Conservation (phyloP, 1,140 invertebrate species). For the Pentalonia nigronervosa region DNA sequence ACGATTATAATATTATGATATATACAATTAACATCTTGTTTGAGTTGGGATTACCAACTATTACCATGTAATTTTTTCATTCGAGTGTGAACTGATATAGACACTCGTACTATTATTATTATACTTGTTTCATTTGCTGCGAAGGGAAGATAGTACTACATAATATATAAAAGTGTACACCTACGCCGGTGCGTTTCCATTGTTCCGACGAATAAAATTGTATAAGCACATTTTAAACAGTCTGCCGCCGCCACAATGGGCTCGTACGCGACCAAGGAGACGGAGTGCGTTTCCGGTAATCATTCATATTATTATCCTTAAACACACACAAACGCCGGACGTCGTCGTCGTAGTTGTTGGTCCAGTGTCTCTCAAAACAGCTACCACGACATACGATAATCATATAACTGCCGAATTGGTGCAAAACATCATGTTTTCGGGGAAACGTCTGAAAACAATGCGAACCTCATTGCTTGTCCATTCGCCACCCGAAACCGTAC, state of each 20-base stretch:
- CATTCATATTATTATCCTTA: conserved; percentile 33
- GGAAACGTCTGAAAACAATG: background rate
- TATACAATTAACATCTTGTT: background rate
- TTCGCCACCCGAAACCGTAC: background rate
- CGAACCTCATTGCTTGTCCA: background rate
- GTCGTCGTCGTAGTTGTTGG: background rate
- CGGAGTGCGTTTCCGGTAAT: conserved; percentile 42
- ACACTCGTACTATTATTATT: background rate
- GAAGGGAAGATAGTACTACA: background rate
- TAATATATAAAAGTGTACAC: background rate
- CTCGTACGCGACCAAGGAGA: conserved; percentile 24
- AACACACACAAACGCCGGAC: background rate
- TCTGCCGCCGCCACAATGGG: conserved; percentile 28
- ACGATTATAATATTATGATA: background rate
- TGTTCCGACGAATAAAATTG: conserved; percentile 39
- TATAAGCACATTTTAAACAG: conserved; percentile 53
- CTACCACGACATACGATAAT: background rate
- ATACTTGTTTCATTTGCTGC: background rate
- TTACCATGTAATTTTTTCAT: background rate
- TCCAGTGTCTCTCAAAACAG: conserved; percentile 16
- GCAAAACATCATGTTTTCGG: too few relatives aligned
- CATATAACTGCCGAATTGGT: background rate
- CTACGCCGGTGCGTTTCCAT: conserved; percentile 32
- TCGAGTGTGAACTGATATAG: background rate
- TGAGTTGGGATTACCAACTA: background rate